These are phyloP conservation scores for Parauchenoglanis ngamensis DNA, from an alignment of 2,797 vertebrate species.

Conservation along the genomic window DNA sequence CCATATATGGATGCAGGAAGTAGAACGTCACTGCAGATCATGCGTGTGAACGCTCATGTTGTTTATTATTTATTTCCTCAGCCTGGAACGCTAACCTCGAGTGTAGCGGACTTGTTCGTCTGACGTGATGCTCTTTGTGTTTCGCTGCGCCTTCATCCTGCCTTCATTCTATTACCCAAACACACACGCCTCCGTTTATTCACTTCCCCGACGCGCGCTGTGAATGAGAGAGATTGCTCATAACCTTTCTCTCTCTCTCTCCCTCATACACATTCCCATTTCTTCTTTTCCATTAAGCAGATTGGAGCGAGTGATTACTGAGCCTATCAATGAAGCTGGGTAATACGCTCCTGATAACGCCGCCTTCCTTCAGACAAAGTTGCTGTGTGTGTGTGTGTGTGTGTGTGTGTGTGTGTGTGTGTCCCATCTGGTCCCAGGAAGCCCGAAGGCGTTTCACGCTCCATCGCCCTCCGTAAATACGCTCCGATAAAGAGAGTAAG, in stretches of 20 bases:
- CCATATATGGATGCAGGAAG: not conserved
- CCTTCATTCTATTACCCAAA: slow-evolving; percentile 40
- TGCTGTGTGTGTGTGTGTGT: slow-evolving; percentile 42
- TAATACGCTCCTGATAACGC: slow-evolving; percentile 59
- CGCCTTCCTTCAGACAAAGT: slow-evolving; percentile 31
- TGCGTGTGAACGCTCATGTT: too few relatives aligned
- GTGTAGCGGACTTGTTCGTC: not conserved
- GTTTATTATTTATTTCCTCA: not conserved
- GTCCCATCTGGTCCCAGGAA: slow-evolving; percentile 73
- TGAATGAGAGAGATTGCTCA: slow-evolving; percentile 14
- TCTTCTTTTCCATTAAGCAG: slow-evolving; percentile 60
- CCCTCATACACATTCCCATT: slow-evolving; percentile 52
- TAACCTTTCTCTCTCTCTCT: not conserved
- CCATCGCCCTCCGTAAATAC: slow-evolving; percentile 78
- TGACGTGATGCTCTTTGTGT: not conserved
- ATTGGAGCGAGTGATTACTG: slow-evolving; percentile 65
- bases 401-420: slow-evolving; percentile 48
- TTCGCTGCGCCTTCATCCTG: slow-evolving; percentile 8
- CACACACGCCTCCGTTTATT: slow-evolving; percentile 39
- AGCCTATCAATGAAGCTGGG: slow-evolving; percentile 59
- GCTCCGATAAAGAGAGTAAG: slow-evolving; percentile 75
- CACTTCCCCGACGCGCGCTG: not conserved
- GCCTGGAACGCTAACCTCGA: not conserved
- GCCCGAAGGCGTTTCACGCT: slow-evolving; percentile 79
- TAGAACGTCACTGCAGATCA: not conserved